Conservation (phyloP, 1,140 invertebrate genomes). For the Amphibalanus amphitrite region DNA sequence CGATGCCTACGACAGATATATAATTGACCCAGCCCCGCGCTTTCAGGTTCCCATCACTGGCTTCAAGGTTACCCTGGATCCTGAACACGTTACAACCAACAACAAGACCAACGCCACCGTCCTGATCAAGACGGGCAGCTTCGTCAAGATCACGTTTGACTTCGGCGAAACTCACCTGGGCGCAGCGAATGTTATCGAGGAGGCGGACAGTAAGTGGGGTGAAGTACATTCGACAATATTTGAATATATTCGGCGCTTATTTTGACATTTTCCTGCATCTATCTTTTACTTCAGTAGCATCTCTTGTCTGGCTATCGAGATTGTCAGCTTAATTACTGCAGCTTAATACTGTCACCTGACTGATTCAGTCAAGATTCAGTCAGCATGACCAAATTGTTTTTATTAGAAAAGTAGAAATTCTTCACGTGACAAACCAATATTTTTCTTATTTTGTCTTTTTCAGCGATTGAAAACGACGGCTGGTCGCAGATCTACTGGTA, state of each 20-base stretch:
- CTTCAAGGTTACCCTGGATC: neutral
- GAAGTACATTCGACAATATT: neutral
- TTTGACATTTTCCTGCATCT: neutral
- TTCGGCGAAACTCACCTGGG: conserved; percentile 6
- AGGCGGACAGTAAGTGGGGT: neutral
- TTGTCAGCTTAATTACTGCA: too few species aligned
- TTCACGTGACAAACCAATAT: neutral
- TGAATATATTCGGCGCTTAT: neutral
- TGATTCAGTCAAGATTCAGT: too few species aligned
- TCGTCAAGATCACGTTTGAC: conserved; percentile 3
- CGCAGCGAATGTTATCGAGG: neutral
- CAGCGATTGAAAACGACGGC: neutral
- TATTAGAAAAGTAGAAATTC: too few species aligned
- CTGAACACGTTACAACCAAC: conserved; percentile 9
- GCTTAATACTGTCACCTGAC: too few species aligned
- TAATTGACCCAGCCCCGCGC: too few species aligned
- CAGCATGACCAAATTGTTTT: too few species aligned
- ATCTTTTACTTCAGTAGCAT: too few species aligned
- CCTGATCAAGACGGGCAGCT: neutral
- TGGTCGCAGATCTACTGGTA: conserved; percentile 7
- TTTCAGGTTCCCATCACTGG: neutral
- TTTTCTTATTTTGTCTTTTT: neutral
- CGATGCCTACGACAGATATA: too few species aligned
- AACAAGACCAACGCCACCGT: conserved; percentile 10
- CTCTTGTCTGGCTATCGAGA: too few species aligned